Conservation (phyloP, 2,888 invertebrate genomes). For the Clostera curtula region DNA sequence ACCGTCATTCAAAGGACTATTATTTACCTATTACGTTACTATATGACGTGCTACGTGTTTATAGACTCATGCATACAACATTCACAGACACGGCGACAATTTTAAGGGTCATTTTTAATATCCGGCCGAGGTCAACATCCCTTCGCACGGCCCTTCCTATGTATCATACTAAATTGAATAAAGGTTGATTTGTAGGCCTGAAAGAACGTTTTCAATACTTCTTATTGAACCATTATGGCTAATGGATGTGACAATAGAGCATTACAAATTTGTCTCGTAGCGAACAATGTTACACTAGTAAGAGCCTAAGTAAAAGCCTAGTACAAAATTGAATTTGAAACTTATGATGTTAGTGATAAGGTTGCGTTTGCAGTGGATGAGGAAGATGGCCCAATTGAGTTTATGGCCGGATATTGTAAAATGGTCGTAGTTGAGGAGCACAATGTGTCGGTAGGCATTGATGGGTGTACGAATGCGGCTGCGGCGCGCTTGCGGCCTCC, state of each 20-base stretch:
- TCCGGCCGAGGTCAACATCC: constrained; percentile 61
- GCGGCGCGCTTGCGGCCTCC: constrained; percentile 29
- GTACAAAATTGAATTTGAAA: constrained; percentile 33
- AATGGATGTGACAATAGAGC: constrained; percentile 67
- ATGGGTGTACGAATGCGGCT: no score
- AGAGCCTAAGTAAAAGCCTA: constrained; percentile 21
- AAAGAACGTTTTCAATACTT: constrained; percentile 66
- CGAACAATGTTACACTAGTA: constrained; percentile 16
- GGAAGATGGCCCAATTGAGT: constrained; percentile 55
- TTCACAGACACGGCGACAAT: constrained; percentile 54
- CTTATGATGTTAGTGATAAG: constrained; percentile 38
- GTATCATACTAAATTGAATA: constrained; percentile 48
- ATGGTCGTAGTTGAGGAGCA: constrained; percentile 55
- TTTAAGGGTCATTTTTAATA: constrained; percentile 64
- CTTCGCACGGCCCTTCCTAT: constrained; percentile 46
- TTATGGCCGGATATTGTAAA: constrained; percentile 71
- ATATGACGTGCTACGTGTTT: no score
- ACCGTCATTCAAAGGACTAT: no score
- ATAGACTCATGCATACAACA: no score
- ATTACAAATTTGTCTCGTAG: constrained; percentile 66
- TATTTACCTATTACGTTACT: no score
- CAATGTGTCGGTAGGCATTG: constrained; percentile 55
- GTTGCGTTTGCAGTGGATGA: constrained; percentile 32
- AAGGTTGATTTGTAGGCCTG: constrained; percentile 59
- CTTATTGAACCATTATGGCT: constrained; percentile 64